A percentile compares a stretch with the other conserved stretches of the same genome.
Conservation (phyloP, 2,888 invertebrate genomes). For the Idaea dimidiata region DNA sequence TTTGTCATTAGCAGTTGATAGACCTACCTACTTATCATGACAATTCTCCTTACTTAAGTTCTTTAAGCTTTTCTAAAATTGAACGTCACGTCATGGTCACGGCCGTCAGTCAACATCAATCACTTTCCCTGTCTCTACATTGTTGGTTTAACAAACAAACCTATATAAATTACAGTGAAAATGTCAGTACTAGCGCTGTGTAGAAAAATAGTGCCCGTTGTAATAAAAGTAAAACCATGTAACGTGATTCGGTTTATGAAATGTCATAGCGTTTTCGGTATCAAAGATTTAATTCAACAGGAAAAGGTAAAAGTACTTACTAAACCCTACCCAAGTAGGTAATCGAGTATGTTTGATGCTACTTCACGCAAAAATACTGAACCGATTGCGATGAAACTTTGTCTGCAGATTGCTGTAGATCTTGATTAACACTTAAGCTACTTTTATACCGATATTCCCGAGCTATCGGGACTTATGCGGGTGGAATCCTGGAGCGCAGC, state of each 20-base stretch:
- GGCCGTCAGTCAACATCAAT: neutral
- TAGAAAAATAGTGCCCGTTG: constrained; percentile 24
- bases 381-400: neutral
- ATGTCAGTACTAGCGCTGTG: constrained; percentile 27
- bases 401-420: neutral
- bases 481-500: too few relatives aligned
- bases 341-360: too few relatives aligned
- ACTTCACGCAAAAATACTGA: too few relatives aligned
- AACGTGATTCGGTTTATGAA: constrained; percentile 27
- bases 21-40: too few relatives aligned
- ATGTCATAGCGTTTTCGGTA: constrained; percentile 62
- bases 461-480: too few relatives aligned
- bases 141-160: neutral
- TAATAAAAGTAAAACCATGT: constrained; percentile 16
- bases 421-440: neutral
- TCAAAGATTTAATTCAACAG: constrained; percentile 55
- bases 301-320: constrained; percentile 62
- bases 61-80: neutral
- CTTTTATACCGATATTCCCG: too few relatives aligned
- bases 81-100: neutral
- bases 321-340: too few relatives aligned
- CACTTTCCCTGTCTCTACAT: neutral
- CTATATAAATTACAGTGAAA: constrained; percentile 32
- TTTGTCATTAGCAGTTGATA: neutral
- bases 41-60: neutral